These are phyloP conservation scores for Helicoverpa zea DNA, from an alignment of 1,140 invertebrate genomes.

Conservation along the genomic window DNA sequence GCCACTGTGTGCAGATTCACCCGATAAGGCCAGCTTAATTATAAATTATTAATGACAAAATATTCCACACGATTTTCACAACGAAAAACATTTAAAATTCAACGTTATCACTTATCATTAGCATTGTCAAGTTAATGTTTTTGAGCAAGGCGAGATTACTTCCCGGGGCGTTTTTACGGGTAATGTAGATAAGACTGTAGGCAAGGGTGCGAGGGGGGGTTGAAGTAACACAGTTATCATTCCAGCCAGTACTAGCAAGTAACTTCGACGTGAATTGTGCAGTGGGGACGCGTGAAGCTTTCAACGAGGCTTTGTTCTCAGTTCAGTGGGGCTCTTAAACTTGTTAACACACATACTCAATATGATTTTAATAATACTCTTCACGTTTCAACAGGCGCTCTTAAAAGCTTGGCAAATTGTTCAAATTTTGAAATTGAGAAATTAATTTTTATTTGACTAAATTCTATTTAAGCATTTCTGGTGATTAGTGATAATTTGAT, in stretches of 20 bases:
- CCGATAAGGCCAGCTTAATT: too few relatives aligned
- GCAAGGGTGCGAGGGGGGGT: background rate
- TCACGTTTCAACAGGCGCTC: background rate
- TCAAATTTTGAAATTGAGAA: background rate
- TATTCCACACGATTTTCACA: conserved; percentile 22
- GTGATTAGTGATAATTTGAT: too few relatives aligned
- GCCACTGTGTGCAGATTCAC: too few relatives aligned
- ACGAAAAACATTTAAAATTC: conserved; percentile 11
- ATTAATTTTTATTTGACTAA: background rate
- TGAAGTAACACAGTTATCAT: conserved; percentile 38
- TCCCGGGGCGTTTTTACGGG: conserved; percentile 42
- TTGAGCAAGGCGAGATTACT: conserved; percentile 18
- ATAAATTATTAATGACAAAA: conserved; percentile 7
- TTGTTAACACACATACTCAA: background rate
- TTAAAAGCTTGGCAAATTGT: background rate
- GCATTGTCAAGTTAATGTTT: conserved; percentile 34
- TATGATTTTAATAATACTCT: background rate
- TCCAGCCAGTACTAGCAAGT: background rate
- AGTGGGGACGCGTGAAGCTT: conserved; percentile 34
- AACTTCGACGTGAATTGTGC: conserved; percentile 3
- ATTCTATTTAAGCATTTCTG: background rate
- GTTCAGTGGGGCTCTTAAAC: background rate
- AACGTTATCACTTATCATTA: conserved; percentile 32
- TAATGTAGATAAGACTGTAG: conserved; percentile 44
- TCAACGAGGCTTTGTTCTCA: conserved; percentile 35